phyloP scores from a whole-genome alignment of 2,888 invertebrate genomes.

The Meiosimyza decipiens region DNA sequence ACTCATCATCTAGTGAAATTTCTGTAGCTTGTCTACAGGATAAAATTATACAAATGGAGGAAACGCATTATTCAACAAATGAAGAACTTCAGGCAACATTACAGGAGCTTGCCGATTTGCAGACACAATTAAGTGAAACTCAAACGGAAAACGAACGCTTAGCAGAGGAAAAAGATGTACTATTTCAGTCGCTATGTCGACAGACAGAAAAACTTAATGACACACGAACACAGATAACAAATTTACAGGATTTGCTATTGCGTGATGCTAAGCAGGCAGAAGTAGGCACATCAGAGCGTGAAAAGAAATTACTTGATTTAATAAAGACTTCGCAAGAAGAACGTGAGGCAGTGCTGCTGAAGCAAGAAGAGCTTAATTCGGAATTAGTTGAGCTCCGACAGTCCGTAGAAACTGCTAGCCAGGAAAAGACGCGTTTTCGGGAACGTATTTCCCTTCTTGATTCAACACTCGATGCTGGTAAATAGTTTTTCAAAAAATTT shows the following conservation, averaged over 20 bases:
- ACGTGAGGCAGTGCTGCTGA: conserved; percentile 76
- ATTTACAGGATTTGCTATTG: conserved; percentile 81
- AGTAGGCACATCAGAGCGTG: conserved; percentile 77
- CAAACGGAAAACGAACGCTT: conserved; percentile 89
- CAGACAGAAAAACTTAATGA: conserved; percentile 94
- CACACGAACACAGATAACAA: conserved; percentile 83
- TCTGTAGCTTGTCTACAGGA: conserved; percentile 94
- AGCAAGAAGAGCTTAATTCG: conserved; percentile 81
- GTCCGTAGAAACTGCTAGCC: conserved; percentile 71
- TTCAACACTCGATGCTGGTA: conserved; percentile 76
- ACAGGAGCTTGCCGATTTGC: conserved; percentile 90
- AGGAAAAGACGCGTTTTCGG: conserved; percentile 74
- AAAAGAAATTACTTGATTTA: conserved; percentile 85
- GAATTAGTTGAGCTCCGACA: conserved; percentile 76
- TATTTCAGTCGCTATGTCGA: conserved; percentile 89
- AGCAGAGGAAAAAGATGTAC: conserved; percentile 87
- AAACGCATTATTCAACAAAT: conserved; percentile 78
- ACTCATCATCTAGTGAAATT: conserved; percentile 89
- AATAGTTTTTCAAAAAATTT: too few relatives aligned
- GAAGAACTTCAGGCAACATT: conserved; percentile 94
- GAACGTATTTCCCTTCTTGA: conserved; percentile 80
- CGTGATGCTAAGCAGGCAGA: conserved; percentile 78
- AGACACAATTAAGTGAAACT: conserved; percentile 85
- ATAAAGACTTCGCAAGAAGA: conserved; percentile 87
- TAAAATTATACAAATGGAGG: conserved; percentile 77